phyloP scores from a whole-genome alignment of 2,113 vertebrate genomes.

The Cephalopterus ornatus region DNA sequence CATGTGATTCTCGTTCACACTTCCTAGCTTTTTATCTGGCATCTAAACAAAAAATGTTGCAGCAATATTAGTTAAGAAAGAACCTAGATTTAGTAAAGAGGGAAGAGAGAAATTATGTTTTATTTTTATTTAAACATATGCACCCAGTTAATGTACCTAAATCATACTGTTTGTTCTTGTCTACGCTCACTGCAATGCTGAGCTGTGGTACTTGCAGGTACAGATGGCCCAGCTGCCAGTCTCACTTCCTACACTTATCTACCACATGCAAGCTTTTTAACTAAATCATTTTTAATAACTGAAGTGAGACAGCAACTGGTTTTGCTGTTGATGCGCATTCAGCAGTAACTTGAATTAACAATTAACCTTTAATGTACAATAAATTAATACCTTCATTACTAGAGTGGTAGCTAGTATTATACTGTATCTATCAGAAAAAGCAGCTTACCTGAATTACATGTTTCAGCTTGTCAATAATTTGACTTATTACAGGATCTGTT shows the following conservation, averaged over 20 bases:
- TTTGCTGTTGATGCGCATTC: neutral
- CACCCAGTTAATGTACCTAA: neutral
- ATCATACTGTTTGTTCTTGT: neutral
- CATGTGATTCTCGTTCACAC: neutral
- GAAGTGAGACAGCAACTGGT: neutral
- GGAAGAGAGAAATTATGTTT: neutral
- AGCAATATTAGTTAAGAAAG: neutral
- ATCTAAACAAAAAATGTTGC: neutral
- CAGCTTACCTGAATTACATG: slow-evolving; percentile 88
- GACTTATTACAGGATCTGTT: slow-evolving; percentile 83
- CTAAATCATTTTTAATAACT: neutral
- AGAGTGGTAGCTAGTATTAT: neutral
- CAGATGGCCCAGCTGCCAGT: neutral
- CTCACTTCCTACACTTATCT: neutral
- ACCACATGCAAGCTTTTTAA: neutral
- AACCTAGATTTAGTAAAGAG: neutral
- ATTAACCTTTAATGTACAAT: neutral
- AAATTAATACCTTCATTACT: neutral
- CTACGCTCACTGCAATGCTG: neutral
- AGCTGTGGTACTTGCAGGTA: neutral
- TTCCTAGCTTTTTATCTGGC: neutral
- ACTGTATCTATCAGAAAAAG: neutral
- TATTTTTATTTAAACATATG: neutral
- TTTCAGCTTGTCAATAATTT: slow-evolving; percentile 91
- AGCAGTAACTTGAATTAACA: neutral